Conservation (phyloP, 2,113 vertebrate species). For the Urocolius indicus region DNA sequence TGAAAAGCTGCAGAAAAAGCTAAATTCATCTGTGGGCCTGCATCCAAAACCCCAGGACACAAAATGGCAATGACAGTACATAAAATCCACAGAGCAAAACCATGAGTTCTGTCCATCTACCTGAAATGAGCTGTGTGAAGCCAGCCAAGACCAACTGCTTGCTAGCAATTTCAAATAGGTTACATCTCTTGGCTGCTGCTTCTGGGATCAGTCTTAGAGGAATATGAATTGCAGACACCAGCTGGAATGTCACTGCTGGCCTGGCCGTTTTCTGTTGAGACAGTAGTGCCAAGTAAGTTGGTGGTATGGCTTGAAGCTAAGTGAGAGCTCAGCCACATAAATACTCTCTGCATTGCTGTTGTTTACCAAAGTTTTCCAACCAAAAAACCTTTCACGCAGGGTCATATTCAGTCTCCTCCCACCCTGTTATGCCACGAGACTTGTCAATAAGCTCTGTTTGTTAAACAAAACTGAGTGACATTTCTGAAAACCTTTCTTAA, state of each 20-base stretch:
- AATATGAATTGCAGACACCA: background rate
- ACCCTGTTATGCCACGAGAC: background rate
- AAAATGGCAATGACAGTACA: background rate
- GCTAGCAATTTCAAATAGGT: background rate
- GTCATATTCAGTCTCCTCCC: background rate
- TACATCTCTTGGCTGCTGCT: background rate
- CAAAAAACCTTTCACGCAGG: background rate
- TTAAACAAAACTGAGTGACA: slow-evolving; percentile 40
- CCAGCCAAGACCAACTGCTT: background rate
- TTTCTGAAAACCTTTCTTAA: slow-evolving; percentile 46
- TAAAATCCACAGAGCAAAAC: background rate
- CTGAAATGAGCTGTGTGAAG: background rate
- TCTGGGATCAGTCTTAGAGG: background rate
- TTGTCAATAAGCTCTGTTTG: slow-evolving; percentile 14
- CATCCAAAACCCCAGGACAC: background rate
- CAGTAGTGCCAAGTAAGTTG: background rate
- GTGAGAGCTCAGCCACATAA: background rate
- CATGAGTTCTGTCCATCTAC: background rate
- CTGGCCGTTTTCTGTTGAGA: background rate
- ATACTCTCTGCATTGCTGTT: background rate
- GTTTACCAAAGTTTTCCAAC: background rate
- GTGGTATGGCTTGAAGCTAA: background rate
- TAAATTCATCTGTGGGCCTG: background rate
- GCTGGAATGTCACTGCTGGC: background rate
- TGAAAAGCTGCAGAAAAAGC: background rate